Percentiles rank a stretch among this genome's conserved stretches.
Evolutionary conservation across 1,140 invertebrate species (phyloP).

Genomic region (Meteorus sp.): DNA sequence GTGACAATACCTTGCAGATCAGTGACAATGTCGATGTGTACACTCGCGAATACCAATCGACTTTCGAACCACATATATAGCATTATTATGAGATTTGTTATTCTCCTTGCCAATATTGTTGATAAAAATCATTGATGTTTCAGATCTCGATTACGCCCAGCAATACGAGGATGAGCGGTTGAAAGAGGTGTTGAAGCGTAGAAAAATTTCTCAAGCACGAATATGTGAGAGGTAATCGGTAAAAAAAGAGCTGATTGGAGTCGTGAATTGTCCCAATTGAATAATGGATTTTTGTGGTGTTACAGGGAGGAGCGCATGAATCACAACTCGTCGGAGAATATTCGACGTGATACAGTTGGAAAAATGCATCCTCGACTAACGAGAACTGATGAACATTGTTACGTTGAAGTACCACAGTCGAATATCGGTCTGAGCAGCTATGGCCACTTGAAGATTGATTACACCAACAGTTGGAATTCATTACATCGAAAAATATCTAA

Average conservation of each 20-base stretch:
- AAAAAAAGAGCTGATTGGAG: no score
- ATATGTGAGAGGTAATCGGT: constrained; percentile 29
- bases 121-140: constrained; percentile 2
- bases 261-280: constrained; percentile 15
- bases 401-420: constrained; percentile 36
- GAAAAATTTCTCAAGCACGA: constrained; percentile 35
- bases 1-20: not conserved
- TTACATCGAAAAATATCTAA: constrained; percentile 66
- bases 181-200: constrained; percentile 31
- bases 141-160: constrained; percentile 33
- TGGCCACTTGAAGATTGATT: constrained; percentile 75
- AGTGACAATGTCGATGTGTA: not conserved
- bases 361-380: constrained; percentile 32
- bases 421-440: constrained; percentile 68
- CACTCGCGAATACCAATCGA: not conserved
- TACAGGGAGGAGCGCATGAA: constrained; percentile 41
- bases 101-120: not conserved
- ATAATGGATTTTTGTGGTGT: no score
- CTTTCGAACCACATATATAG: not conserved
- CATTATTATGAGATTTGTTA: not conserved
- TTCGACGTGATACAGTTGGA: constrained; percentile 31
- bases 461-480: constrained; percentile 73
- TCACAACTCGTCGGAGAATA: constrained; percentile 32
- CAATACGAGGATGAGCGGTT: constrained; percentile 32
- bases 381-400: constrained; percentile 35